Evolutionary conservation across 2,888 invertebrate genomes (phyloP), one percentile per base, ranked within the genome.

Genomic region (Cotesia congregata): DNA sequence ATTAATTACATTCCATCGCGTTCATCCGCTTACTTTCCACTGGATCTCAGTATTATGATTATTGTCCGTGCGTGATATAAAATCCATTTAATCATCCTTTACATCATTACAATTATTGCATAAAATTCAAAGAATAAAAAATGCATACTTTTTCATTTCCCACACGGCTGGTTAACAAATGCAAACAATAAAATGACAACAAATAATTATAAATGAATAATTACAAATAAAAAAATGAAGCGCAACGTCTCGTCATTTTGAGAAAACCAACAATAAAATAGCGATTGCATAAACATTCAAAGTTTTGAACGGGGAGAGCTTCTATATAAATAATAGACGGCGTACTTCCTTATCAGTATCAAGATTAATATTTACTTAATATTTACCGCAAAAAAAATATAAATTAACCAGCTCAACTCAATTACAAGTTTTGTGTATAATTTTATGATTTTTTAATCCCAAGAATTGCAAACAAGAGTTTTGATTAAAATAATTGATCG

Each of bases 71-170:
- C 50, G 41, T 70, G 68, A 20, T 75, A 41, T 62, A 17, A 72
- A 38, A 77, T 40, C 40, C 5, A n/a, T 77, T 65, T 71, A 60
- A 6, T 20, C n/a, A 15, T 40, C 73, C 71, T 73, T 78, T 75
- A 70, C 61, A 68, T n/a, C 72, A 62, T 78, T 72, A 30, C 73
- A 76, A 72, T 67, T 30, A 3, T 30, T 30, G 30, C 30, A 30
- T 30, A 12, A 12, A 50, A 9, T 12, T 50, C 12, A 12, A 50
- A 12, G 50, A 50, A 50, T 50, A 50, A 50, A 50, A 9, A 30
- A 30, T 74, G 77, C 77, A 77, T 15, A n/a, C 38, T 67, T 38
- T 9, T 40, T 50, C 7, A 50, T 12, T 50, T 50, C 50, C 50
- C 50, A 50, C 50, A 50, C 9, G 4, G 12, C 12, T 50, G 1